A percentile compares a stretch with the other conserved stretches of the same genome.
Conservation (phyloP, 2,888 invertebrate genomes). For the Pristionchus arcanus region DNA sequence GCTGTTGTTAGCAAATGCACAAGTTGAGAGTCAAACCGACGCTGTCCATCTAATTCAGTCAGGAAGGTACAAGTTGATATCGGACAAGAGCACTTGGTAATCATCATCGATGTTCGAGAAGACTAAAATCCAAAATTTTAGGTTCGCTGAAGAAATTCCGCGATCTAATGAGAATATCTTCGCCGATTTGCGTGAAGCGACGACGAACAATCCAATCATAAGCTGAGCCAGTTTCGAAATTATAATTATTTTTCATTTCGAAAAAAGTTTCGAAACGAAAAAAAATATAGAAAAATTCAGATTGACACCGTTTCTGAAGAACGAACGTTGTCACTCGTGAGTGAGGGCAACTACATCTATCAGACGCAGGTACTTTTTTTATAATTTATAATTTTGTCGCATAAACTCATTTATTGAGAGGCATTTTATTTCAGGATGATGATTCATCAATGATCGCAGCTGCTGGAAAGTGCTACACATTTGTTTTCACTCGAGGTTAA, state of each 20-base stretch:
- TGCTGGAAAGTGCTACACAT: constrained; percentile 15
- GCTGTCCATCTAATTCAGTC: constrained; percentile 2
- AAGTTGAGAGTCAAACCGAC: not conserved
- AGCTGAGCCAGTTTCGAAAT: not conserved
- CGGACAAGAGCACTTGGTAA: constrained; percentile 21
- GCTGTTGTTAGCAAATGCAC: no score
- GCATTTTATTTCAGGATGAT: not conserved
- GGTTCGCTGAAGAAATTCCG: constrained; percentile 26
- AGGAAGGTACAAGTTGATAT: constrained; percentile 30
- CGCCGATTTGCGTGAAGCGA: constrained; percentile 11
- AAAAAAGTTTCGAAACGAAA: no score
- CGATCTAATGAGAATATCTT: not conserved
- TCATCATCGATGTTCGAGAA: no score
- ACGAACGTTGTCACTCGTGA: not conserved
- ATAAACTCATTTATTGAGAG: no score
- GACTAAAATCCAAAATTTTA: not conserved
- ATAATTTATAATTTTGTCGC: not conserved
- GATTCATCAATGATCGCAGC: not conserved
- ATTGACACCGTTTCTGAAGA: not conserved
- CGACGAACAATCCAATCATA: constrained; percentile 7
- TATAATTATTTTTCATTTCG: no score
- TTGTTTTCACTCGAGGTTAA: constrained; percentile 15
- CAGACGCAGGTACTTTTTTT: constrained; percentile 4
- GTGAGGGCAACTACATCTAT: constrained; percentile 19
- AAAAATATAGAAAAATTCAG: not conserved